phyloP scores from a whole-genome alignment of 2,113 vertebrate genomes.

The Dipodomys ordii region DNA sequence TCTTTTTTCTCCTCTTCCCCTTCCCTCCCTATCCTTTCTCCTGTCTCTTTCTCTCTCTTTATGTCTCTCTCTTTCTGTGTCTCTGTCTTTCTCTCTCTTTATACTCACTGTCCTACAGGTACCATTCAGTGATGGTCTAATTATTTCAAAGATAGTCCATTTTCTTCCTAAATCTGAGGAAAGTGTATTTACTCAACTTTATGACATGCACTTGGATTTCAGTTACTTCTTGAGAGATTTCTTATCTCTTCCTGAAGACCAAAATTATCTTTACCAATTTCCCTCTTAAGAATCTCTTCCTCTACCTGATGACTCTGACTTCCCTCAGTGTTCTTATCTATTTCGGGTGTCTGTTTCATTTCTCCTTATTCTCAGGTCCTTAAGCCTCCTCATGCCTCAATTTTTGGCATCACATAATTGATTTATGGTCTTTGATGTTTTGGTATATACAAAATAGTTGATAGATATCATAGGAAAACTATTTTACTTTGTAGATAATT shows the following conservation, averaged over 20 bases:
- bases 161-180: not conserved
- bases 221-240: not conserved
- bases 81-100: not conserved
- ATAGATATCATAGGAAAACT: not conserved
- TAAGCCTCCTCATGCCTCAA: not conserved
- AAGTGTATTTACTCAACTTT: not conserved
- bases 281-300: not conserved
- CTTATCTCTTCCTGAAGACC: not conserved
- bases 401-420: not conserved
- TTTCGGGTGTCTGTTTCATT: not conserved
- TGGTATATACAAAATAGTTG: not conserved
- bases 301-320: not conserved
- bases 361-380: not conserved
- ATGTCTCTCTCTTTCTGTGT: too few species aligned
- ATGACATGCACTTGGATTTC: not conserved
- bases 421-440: conserved; percentile 6
- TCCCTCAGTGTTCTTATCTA: not conserved
- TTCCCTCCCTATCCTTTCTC: not conserved
- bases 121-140: not conserved
- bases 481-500: conserved; percentile 1
- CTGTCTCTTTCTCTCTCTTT: too few species aligned
- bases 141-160: not conserved
- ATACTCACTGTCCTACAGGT: not conserved
- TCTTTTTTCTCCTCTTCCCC: not conserved
- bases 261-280: conserved; percentile 15